Evolutionary conservation across 2,888 invertebrate genomes (phyloP).

Genomic region (Amphipyra berbera): DNA sequence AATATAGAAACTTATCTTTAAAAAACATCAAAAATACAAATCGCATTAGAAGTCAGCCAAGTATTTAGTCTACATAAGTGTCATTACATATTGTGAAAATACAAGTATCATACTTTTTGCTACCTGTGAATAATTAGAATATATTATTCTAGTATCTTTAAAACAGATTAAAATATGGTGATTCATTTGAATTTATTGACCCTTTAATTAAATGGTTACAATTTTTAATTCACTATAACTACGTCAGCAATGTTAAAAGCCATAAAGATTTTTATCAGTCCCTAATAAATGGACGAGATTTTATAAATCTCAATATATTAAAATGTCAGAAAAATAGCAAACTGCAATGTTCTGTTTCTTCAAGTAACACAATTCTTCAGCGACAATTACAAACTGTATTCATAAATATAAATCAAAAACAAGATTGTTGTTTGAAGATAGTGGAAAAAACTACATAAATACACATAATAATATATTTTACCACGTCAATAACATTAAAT

Average conservation of each 20-base stretch:
- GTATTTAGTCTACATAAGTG: conserved; percentile 15
- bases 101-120: conserved; percentile 45
- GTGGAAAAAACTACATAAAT: conserved; percentile 49
- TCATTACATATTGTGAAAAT: conserved; percentile 26
- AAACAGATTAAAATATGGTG: conserved; percentile 29
- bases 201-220: neutral
- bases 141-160: conserved; percentile 45
- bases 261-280: conserved; percentile 21
- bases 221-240: conserved; percentile 7
- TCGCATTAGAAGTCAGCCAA: conserved; percentile 48
- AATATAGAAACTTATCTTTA: conserved; percentile 60
- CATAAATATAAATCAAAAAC: conserved; percentile 58
- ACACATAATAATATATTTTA: conserved; percentile 55
- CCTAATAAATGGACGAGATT: conserved; percentile 61
- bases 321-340: conserved; percentile 45
- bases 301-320: conserved; percentile 65
- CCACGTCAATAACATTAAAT: conserved; percentile 56
- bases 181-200: conserved; percentile 29
- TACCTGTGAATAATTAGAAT: conserved; percentile 48
- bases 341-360: conserved; percentile 54
- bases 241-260: neutral
- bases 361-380: conserved; percentile 25
- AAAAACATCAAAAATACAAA: conserved; percentile 60
- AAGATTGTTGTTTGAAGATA: conserved; percentile 40
- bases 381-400: conserved; percentile 32